A percentile compares a stretch with the other conserved stretches of the same genome.
Conservation (phyloP, 2,888 invertebrate genomes). For the Laspeyria flexula region DNA sequence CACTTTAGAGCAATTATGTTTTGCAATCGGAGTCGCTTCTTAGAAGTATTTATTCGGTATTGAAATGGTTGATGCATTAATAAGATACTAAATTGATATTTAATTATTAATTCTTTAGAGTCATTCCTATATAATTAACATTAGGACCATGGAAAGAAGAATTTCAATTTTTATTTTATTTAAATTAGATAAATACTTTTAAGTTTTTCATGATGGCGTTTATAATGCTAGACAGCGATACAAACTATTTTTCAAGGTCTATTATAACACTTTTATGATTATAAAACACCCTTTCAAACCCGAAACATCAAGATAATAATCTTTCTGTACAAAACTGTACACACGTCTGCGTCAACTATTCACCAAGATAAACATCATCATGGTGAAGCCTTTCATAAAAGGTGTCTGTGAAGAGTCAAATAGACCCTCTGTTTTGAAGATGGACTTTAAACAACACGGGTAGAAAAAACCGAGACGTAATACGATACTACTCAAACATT, state of each 20-base stretch:
- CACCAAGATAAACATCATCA: constrained; percentile 46
- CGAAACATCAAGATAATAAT: neutral
- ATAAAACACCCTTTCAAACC: neutral
- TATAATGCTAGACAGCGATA: no score
- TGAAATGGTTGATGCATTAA: neutral
- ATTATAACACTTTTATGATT: no score
- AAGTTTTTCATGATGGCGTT: no score
- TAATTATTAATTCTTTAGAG: no score
- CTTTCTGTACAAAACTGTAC: constrained; percentile 1
- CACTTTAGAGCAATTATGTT: constrained; percentile 44
- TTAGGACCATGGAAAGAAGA: no score
- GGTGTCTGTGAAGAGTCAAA: constrained; percentile 16
- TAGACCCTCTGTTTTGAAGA: constrained; percentile 6
- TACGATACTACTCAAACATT: neutral
- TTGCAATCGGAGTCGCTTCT: constrained; percentile 45
- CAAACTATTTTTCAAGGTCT: no score
- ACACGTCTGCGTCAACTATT: constrained; percentile 42
- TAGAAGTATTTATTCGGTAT: constrained; percentile 24
- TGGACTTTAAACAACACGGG: neutral
- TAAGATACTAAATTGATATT: no score
- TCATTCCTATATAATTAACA: no score
- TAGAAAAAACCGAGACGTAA: neutral
- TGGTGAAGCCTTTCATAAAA: constrained; percentile 24
- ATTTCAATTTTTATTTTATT: no score
- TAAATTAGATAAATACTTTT: no score